phyloP scores from a whole-genome alignment of 2,888 invertebrate species.

The Spodoptera exigua region DNA sequence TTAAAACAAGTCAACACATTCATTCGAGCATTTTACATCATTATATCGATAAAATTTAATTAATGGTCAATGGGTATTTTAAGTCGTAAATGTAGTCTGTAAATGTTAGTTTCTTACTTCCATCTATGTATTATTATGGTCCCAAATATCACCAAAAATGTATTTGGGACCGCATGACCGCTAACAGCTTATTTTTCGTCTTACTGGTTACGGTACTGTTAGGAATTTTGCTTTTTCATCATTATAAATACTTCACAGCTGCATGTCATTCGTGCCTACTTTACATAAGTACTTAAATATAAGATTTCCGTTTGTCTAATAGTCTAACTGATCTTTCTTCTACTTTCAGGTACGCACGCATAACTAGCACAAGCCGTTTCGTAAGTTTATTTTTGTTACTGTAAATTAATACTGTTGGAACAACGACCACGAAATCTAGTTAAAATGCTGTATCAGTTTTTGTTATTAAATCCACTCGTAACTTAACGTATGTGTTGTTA shows the following conservation, averaged over 20 bases:
- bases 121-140: too few species aligned
- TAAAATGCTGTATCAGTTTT: neutral
- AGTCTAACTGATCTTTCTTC: slow-evolving; percentile 25
- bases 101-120: too few species aligned
- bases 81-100: too few species aligned
- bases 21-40: too few species aligned
- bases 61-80: too few species aligned
- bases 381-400: slow-evolving; percentile 34
- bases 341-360: slow-evolving; percentile 37
- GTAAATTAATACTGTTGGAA: slow-evolving; percentile 4
- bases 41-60: too few species aligned
- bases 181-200: slow-evolving; percentile 2
- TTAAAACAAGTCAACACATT: too few species aligned
- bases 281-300: neutral
- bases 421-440: neutral
- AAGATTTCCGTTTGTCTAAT: slow-evolving; percentile 32
- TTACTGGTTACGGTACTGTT: slow-evolving; percentile 5
- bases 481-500: too few species aligned
- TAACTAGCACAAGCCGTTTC: slow-evolving; percentile 13
- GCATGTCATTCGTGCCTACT: slow-evolving; percentile 14
- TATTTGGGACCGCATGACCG: too few species aligned
- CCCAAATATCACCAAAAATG: too few species aligned
- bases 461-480: neutral
- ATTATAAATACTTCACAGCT: slow-evolving; percentile 14
- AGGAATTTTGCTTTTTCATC: slow-evolving; percentile 23